These are phyloP conservation scores for Galago senegalensis DNA, from an alignment of 2,797 vertebrate genomes.

Conservation along the genomic window DNA sequence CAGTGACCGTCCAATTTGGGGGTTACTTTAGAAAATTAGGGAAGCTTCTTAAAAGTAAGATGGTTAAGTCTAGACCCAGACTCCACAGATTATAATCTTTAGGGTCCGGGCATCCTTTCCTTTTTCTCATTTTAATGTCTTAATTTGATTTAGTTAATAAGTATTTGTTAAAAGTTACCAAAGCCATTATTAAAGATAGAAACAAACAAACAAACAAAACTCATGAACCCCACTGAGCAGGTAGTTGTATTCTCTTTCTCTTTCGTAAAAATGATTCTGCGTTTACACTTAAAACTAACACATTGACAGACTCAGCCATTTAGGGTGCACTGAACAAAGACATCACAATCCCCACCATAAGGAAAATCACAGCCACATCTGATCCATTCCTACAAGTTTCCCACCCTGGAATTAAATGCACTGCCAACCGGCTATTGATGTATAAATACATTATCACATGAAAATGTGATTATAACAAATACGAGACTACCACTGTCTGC, in stretches of 20 bases:
- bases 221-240: background rate
- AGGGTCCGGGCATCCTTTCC: background rate
- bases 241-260: background rate
- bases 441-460: slow-evolving; percentile 42
- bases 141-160: slow-evolving; percentile 38
- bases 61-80: background rate
- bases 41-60: slow-evolving; percentile 45
- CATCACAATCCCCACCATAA: background rate
- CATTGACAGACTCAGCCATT: background rate
- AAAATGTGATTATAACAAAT: slow-evolving; percentile 62
- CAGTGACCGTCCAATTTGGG: background rate
- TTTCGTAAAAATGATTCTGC: slow-evolving; percentile 48
- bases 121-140: slow-evolving; percentile 16
- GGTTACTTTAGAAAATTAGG: slow-evolving; percentile 3
- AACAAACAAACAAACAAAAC: background rate
- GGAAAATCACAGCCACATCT: slow-evolving; percentile 36
- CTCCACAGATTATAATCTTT: background rate
- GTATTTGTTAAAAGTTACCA: background rate
- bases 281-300: slow-evolving; percentile 2
- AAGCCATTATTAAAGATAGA: slow-evolving; percentile 40
- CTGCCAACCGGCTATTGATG: slow-evolving; percentile 54
- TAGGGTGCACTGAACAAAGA: background rate
- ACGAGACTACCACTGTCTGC: background rate
- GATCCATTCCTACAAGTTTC: slow-evolving; percentile 33
- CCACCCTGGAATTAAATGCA: slow-evolving; percentile 56